phyloP scores from a whole-genome alignment of 2,888 invertebrate genomes.

The Drosophila merina region DNA sequence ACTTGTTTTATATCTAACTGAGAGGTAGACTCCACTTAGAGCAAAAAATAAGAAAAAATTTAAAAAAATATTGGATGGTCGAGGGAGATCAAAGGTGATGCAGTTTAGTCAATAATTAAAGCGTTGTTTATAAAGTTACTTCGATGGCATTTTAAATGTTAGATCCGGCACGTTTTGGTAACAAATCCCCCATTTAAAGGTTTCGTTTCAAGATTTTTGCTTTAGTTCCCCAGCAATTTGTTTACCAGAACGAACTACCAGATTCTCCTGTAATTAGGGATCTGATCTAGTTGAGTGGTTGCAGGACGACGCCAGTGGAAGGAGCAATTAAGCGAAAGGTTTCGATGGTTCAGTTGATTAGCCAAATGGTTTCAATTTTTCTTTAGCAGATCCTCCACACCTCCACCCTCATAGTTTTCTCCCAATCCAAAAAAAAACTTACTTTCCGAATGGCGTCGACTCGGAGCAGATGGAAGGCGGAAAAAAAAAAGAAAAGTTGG shows the following conservation, averaged over 20 bases:
- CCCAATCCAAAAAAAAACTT: not conserved
- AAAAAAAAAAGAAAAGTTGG: conserved; percentile 48
- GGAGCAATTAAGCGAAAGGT: conserved; percentile 32
- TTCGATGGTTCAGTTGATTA: conserved; percentile 41
- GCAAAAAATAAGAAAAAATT: conserved; percentile 8
- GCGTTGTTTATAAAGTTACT: conserved; percentile 66
- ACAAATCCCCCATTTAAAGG: not conserved
- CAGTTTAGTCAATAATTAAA: conserved; percentile 48
- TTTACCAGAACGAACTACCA: conserved; percentile 18
- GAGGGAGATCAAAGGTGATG: conserved; percentile 61
- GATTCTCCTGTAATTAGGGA: conserved; percentile 35
- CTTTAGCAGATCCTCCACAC: conserved; percentile 20
- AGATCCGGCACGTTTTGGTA: conserved; percentile 33
- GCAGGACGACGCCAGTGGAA: conserved; percentile 23
- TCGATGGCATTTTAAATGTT: conserved; percentile 62
- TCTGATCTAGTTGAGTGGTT: conserved; percentile 13
- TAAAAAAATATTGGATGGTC: conserved; percentile 12
- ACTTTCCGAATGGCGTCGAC: conserved; percentile 23
- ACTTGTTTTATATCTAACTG: conserved; percentile 42
- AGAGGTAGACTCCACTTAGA: conserved; percentile 35
- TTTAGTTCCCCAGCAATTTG: not conserved
- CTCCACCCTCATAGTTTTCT: not conserved
- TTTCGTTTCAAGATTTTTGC: not conserved
- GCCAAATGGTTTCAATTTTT: conserved; percentile 39
- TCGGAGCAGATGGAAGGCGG: conserved; percentile 9